Conservation (phyloP, 2,797 vertebrate species). For the Thaleichthys pacificus region DNA sequence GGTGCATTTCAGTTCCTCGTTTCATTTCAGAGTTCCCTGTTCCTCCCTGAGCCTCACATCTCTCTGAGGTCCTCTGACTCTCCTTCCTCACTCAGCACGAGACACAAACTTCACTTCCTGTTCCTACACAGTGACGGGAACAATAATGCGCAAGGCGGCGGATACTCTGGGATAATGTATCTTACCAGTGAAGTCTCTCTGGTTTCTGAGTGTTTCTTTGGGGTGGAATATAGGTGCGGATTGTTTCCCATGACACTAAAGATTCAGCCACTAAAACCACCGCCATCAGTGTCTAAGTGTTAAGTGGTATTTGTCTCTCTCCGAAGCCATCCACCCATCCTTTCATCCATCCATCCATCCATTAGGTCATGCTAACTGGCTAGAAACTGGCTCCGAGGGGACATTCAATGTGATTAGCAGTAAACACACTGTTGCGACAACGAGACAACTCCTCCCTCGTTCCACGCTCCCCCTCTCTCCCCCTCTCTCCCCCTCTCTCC, state of each 20-base stretch:
- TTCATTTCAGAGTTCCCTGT: slow-evolving; percentile 8
- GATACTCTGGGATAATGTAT: background rate
- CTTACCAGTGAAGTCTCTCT: background rate
- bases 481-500: slow-evolving; percentile 28
- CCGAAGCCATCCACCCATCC: background rate
- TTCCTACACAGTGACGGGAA: background rate
- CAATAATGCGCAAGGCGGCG: background rate
- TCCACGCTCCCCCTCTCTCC: slow-evolving; percentile 30
- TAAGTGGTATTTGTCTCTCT: slow-evolving; percentile 7
- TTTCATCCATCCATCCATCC: background rate
- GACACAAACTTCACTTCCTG: background rate
- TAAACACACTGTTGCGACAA: background rate
- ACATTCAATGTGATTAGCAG: slow-evolving; percentile 22
- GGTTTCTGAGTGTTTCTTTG: background rate
- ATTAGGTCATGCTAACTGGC: slow-evolving; percentile 22
- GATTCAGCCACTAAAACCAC: no score
- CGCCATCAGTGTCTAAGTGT: background rate
- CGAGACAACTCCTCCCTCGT: background rate
- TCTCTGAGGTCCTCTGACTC: background rate
- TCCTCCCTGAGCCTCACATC: slow-evolving; percentile 12
- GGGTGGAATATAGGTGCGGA: no score
- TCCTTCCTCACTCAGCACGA: background rate
- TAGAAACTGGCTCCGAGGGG: slow-evolving; percentile 5
- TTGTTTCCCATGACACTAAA: no score
- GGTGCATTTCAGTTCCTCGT: background rate